Percentiles rank a stretch among this genome's conserved stretches.
Conservation (phyloP, 1,140 invertebrate genomes). For the Drosophila erecta region DNA sequence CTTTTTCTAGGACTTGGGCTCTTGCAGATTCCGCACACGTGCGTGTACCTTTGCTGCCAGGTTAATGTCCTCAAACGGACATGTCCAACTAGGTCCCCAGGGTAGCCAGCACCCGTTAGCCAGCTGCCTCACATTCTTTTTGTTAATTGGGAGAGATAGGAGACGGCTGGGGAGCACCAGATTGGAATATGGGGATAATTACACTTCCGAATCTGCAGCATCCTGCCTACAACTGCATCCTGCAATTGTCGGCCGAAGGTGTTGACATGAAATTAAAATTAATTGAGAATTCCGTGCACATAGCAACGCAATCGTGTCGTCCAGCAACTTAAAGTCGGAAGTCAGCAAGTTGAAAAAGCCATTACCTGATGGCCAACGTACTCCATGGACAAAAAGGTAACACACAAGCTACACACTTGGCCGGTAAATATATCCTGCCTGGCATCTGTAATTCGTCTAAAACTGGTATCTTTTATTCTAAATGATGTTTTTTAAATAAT, state of each 20-base stretch:
- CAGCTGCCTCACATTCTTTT: conserved; percentile 41
- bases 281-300: conserved; percentile 71
- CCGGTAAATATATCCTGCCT: not conserved
- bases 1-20: not conserved
- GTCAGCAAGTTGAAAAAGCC: not conserved
- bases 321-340: conserved; percentile 40
- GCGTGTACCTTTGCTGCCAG: conserved; percentile 11
- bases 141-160: conserved; percentile 43
- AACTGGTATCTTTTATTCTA: not conserved
- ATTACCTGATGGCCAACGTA: conserved; percentile 13
- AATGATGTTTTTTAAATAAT: not conserved
- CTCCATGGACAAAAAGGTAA: not conserved
- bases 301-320: conserved; percentile 66
- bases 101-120: not conserved
- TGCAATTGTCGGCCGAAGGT: conserved; percentile 65
- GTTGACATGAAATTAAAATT: conserved; percentile 78
- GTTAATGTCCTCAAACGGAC: conserved; percentile 9
- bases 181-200: conserved; percentile 71
- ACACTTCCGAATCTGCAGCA: conserved; percentile 38
- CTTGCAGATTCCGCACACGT: conserved; percentile 14
- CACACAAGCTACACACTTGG: not conserved
- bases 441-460: not conserved
- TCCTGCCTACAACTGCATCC: conserved; percentile 13
- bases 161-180: conserved; percentile 24
- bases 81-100: not conserved